phyloP scores from a whole-genome alignment of 2,888 invertebrate genomes.

The Acronicta aceris region DNA sequence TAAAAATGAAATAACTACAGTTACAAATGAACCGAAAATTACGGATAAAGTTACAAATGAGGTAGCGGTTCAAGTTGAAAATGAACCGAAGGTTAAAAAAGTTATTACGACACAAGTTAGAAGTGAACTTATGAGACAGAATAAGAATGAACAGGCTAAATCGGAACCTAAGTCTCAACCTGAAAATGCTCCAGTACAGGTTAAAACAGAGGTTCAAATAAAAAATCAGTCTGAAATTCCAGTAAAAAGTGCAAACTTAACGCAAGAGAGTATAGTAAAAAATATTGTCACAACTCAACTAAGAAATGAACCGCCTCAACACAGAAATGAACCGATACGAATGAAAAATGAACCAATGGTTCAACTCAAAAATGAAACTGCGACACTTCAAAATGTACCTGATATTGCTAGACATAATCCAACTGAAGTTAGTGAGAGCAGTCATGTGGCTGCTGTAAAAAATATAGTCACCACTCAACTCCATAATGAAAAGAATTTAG shows the following conservation, averaged over 20 bases:
- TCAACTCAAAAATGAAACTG: slow-evolving; percentile 22
- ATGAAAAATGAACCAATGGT: slow-evolving; percentile 24
- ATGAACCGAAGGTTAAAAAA: slow-evolving; percentile 5
- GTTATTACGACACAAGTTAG: slow-evolving; percentile 5
- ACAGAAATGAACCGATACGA: slow-evolving; percentile 20
- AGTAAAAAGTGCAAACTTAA: slow-evolving; percentile 6
- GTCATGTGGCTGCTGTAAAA: slow-evolving; percentile 12
- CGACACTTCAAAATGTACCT: slow-evolving; percentile 26
- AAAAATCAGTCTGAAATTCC: slow-evolving; percentile 9
- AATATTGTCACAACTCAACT: slow-evolving; percentile 3
- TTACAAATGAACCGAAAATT: not conserved
- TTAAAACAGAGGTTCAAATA: slow-evolving; percentile 1
- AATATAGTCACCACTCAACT: slow-evolving; percentile 33
- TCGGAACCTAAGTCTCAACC: not conserved
- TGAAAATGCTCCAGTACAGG: not conserved
- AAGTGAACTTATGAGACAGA: slow-evolving; percentile 4
- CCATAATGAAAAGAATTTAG: slow-evolving; percentile 5
- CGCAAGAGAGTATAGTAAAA: slow-evolving; percentile 1
- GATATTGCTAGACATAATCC: not conserved
- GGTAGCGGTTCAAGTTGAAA: not conserved
- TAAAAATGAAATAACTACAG: not conserved
- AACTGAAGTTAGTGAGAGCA: not conserved
- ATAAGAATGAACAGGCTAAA: slow-evolving; percentile 6
- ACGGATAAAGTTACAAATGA: slow-evolving; percentile 1
- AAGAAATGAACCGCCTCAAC: slow-evolving; percentile 23